Base-by-base conservation (phyloP, 2,797 vertebrate species). In the Ciconia nigra region DNA sequence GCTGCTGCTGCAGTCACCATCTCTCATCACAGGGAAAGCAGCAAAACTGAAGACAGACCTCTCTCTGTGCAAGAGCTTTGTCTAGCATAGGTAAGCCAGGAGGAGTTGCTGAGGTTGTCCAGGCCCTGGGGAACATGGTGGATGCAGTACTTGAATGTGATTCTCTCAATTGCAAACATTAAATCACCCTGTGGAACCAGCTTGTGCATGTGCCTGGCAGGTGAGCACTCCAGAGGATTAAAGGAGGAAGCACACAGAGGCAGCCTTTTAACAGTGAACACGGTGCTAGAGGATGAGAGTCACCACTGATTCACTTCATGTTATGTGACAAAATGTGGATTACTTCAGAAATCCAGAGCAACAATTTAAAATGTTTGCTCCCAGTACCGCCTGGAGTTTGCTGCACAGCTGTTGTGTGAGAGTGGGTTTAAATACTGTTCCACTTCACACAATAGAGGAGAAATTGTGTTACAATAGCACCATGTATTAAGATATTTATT, bases 341-440 rank as follows among this genome's bases (percentile, higher is more conserved):
- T 72, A 80, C 85, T 95, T 83, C 77, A 83, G 10, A 11, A 87
- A 71, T 86, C 73, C 39, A 67, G 67, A 70, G 59, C 6, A 51
- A 91, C 95, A 87, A 87, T 93, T 97, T 89, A 61, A 33, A 47
- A 71, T 26, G 35, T 58, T 78, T 84, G 90, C 49, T 41, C 62
- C 62, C 80, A 83, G 82, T 57, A 86, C 80, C 80, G 70, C 74
- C 85, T 73, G 81, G 46, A 73, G 41, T 59, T 54, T 46, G 15
- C 37, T 63, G 54, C 58, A 51, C 61, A 63, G 39, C n/a, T 83
- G 66, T 54, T 81, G 69, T 21, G 49, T 47, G 25, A 72, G 17
- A 92, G 70, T 26, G 41, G 76, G 46, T 71, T n/a, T 49, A 83
- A 61, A 62, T 44, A 54, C 15, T 39, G 17, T 49, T 54, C 42